A percentile compares a stretch with the other conserved stretches of the same genome.
Conservation (phyloP, 2,888 invertebrate genomes). For the Mylabris sibirica region DNA sequence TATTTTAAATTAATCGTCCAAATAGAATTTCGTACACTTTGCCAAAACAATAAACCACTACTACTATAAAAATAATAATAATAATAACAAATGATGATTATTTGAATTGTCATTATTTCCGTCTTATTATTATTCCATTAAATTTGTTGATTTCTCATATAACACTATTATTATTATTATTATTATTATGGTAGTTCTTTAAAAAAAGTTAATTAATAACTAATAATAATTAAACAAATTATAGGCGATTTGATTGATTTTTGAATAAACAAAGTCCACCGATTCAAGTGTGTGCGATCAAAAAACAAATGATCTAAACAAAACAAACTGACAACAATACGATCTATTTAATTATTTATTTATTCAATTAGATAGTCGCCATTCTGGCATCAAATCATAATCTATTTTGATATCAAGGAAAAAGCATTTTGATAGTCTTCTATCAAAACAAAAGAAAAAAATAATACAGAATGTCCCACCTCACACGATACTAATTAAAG, state of each 20-base stretch:
- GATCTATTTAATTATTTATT: no score
- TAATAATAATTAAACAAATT: background rate
- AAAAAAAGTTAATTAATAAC: no score
- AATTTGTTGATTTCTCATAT: background rate
- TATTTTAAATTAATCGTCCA: background rate
- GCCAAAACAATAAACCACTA: background rate
- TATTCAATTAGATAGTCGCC: background rate
- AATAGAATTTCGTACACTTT: background rate
- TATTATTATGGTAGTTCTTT: background rate
- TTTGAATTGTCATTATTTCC: background rate
- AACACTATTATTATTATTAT: background rate
- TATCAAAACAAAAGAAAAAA: no score
- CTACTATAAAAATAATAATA: no score
- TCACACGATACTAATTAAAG: no score
- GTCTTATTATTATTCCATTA: background rate
- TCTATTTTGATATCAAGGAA: conserved; percentile 1
- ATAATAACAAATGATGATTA: background rate
- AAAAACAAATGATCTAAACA: background rate
- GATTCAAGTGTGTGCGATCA: background rate
- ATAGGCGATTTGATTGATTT: background rate
- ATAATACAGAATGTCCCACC: no score
- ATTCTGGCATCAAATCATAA: background rate
- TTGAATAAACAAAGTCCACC: background rate
- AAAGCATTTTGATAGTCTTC: background rate
- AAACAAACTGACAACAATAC: background rate